Evolutionary conservation across 1,140 invertebrate genomes (phyloP).

Genomic region (Bombyx mori): DNA sequence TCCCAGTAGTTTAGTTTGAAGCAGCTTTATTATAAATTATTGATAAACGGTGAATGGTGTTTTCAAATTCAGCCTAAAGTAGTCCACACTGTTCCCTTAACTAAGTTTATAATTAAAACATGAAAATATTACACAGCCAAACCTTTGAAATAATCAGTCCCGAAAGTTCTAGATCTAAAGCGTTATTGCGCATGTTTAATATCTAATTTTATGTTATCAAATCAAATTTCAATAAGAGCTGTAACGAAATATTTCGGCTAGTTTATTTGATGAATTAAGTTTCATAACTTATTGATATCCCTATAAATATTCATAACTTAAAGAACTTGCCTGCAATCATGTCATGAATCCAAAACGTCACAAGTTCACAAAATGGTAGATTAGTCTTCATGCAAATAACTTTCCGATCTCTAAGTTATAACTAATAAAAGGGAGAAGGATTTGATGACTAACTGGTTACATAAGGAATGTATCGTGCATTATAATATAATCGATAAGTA

Average conservation of each 20-base stretch:
- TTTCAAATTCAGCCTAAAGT: background rate
- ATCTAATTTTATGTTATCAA: too few species aligned
- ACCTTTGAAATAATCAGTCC: too few species aligned
- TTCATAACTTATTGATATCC: too few species aligned
- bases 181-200: too few species aligned
- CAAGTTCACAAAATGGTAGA: constrained; percentile 7
- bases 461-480: background rate
- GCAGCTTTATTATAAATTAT: constrained; percentile 18
- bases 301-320: too few species aligned
- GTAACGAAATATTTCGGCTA: too few species aligned
- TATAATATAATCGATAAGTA: too few species aligned
- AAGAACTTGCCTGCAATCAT: constrained; percentile 4
- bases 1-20: constrained; percentile 20
- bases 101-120: too few species aligned
- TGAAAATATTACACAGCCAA: too few species aligned
- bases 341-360: background rate
- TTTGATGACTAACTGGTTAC: constrained; percentile 39
- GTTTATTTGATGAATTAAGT: too few species aligned
- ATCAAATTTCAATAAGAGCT: too few species aligned
- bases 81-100: background rate
- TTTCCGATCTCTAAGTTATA: constrained; percentile 50
- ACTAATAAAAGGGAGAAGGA: constrained; percentile 62
- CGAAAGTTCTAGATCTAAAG: too few species aligned
- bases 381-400: constrained; percentile 49
- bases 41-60: background rate